Base-by-base conservation (phyloP, 2,113 vertebrate genomes). In the Melanotaenia duboulayi region DNA sequence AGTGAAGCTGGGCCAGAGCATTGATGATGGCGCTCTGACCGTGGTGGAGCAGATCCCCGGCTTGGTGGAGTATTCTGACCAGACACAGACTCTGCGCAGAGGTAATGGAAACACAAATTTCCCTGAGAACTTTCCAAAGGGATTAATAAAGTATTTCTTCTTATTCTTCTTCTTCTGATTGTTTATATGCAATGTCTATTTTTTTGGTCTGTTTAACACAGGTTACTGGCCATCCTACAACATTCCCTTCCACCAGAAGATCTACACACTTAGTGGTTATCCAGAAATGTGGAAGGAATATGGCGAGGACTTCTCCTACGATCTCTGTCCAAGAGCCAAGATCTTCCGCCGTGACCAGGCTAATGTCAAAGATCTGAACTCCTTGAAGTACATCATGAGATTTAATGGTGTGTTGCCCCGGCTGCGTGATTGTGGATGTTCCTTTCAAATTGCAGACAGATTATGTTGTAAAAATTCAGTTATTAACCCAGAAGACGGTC, bases 211-310 rank as follows among this genome's bases (percentile, higher is more conserved):
- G 35, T 20, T 65, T 23, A 11, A 14, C 0, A 9, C 90, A 98
- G 97, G 97, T 74, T 97, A 97, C 58, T 98, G 97, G 97, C 95
- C 97, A 1, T 98, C 97, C 50, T 98, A 98, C 83, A 98, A 98
- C 28, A 78, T 98, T n/a, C 97, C 97, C 58, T 98, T 97, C 88
- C 96, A 98, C 83, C 62, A 82, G 55, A 94, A 84, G 42, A 95
- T 97, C 88, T 98, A 97, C 90, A 84, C 67, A 25, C 89, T 94
- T 87, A 98, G 97, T 10, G 97, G 97, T 2, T 98, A 98, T 11
- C 69, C 70, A 0, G 3, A 91, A n/a, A 93, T 96, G 0, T 95
- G 94, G 80, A 28, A 90, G 78, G 72, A 90, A 32, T 66, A 94
- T 0, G 97, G 97, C 10, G 85, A 96, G 24, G 95, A 96, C 55